A percentile compares a stretch with the other conserved stretches of the same genome.
Evolutionary conservation across 2,113 vertebrate genomes (phyloP).

Genomic region (Rallus limicola): DNA sequence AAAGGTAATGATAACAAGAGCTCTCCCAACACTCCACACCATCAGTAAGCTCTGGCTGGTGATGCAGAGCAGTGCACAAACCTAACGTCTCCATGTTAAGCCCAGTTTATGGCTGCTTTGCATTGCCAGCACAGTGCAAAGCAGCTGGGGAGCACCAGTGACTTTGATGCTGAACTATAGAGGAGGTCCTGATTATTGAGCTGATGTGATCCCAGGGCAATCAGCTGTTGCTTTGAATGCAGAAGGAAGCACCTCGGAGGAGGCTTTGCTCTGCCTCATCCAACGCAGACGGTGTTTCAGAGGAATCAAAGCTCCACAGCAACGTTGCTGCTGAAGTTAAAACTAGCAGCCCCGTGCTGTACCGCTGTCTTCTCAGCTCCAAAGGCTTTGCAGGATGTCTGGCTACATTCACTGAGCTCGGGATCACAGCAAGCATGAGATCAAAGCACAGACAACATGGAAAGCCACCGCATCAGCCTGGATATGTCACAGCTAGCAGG

Average conservation of each 20-base stretch:
- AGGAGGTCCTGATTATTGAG: background rate
- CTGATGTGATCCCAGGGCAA: rapidly evolving
- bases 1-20: rapidly evolving
- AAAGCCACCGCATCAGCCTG: background rate
- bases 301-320: background rate
- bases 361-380: background rate
- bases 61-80: background rate
- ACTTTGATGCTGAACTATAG: background rate
- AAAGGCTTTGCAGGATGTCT: background rate
- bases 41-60: background rate
- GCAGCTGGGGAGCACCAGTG: background rate
- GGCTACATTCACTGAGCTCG: rapidly evolving
- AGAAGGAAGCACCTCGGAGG: background rate
- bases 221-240: background rate
- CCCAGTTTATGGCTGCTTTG: background rate
- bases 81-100: background rate
- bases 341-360: background rate
- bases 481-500: background rate
- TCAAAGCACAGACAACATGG: background rate
- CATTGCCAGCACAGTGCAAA: background rate
- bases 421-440: background rate
- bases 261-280: background rate
- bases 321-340: rapidly evolving
- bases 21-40: background rate
- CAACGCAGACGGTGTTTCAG: rapidly evolving